Conservation (phyloP, 2,888 invertebrate species). For the Schizaphis graminum region DNA sequence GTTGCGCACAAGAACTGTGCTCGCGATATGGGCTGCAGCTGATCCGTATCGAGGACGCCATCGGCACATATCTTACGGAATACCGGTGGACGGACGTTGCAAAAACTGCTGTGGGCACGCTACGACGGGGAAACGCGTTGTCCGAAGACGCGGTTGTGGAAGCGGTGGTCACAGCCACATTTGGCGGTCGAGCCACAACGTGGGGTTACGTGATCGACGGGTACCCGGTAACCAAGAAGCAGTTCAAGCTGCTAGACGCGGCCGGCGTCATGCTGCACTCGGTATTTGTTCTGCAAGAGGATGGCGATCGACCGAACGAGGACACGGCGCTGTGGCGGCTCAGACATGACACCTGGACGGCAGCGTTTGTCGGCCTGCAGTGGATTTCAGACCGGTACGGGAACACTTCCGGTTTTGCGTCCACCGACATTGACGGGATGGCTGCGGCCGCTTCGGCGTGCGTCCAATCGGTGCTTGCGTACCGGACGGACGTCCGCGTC, state of each 20-base stretch:
- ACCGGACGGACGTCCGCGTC: background rate
- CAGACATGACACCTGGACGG: background rate
- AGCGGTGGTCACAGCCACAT: background rate
- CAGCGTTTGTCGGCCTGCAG: background rate
- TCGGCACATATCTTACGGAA: background rate
- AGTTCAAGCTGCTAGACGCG: slow-evolving; percentile 14
- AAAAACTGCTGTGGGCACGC: background rate
- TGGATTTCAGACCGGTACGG: slow-evolving; percentile 35
- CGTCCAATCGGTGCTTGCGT: background rate
- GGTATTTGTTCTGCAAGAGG: background rate
- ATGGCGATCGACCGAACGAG: background rate
- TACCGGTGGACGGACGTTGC: slow-evolving; percentile 1
- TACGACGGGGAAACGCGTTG: background rate
- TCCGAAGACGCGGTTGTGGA: background rate
- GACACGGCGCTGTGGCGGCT: background rate
- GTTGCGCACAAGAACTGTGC: background rate
- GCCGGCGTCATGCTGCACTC: slow-evolving; percentile 18
- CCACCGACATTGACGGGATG: background rate
- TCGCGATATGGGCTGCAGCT: slow-evolving; percentile 6
- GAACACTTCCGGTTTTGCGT: background rate
- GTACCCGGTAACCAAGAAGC: slow-evolving; percentile 17
- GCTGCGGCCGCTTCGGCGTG: background rate
- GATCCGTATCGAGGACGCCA: slow-evolving; percentile 13
- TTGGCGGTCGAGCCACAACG: background rate
- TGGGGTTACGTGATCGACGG: slow-evolving; percentile 50